phyloP scores from a whole-genome alignment of 2,797 vertebrate genomes.

The Muscicapa striata region DNA sequence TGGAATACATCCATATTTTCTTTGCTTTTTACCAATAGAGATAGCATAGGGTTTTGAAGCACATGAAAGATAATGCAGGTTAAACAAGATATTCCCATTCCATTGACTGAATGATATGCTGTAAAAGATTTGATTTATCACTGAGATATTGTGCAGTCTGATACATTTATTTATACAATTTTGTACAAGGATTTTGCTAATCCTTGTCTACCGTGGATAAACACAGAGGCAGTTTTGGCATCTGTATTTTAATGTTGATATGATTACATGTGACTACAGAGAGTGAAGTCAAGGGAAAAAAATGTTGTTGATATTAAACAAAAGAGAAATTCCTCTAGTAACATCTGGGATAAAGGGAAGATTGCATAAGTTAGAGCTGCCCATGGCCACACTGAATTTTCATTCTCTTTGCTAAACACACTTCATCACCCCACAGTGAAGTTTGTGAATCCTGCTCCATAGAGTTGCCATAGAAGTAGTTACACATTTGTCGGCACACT shows the following conservation, averaged over 20 bases:
- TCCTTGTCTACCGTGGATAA: background rate
- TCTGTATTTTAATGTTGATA: background rate
- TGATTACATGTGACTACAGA: constrained; percentile 15
- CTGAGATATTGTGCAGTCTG: background rate
- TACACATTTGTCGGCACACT: background rate
- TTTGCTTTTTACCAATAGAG: background rate
- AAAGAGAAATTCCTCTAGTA: constrained; percentile 35
- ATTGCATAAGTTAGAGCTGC: constrained; percentile 17
- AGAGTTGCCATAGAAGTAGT: background rate
- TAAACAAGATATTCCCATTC: background rate
- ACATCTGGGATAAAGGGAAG: constrained; percentile 5
- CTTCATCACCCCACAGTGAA: background rate
- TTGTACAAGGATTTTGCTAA: background rate
- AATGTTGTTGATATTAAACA: constrained; percentile 16
- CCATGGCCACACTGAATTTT: background rate
- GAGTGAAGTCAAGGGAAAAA: constrained; percentile 10
- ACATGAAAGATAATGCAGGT: background rate
- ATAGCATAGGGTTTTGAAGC: background rate
- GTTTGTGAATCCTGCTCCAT: background rate
- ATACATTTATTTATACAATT: background rate
- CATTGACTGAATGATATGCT: background rate
- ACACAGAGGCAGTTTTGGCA: background rate
- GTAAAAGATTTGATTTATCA: background rate
- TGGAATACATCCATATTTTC: background rate
- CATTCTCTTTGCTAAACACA: background rate